Conservation (phyloP, 2,797 vertebrate species). For the Fistularia commersonii region DNA sequence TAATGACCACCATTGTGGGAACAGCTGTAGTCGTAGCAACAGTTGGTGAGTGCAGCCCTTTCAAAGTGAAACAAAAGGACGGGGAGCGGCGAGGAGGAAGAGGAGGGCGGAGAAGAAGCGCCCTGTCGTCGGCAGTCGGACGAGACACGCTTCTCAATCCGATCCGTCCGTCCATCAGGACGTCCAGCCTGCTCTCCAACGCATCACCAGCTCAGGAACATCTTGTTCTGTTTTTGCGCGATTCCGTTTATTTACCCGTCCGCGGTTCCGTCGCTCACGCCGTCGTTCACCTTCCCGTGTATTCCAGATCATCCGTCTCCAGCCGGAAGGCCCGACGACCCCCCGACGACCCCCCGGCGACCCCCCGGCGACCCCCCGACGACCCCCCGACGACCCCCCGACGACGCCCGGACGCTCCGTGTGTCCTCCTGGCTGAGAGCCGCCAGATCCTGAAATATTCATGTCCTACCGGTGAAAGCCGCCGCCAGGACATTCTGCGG, state of each 20-base stretch:
- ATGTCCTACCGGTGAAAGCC: conserved; percentile 43
- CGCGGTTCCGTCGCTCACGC: no score
- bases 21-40: conserved; percentile 61
- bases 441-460: conserved; percentile 63
- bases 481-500: conserved; percentile 46
- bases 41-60: conserved; percentile 40
- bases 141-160: conserved; percentile 23
- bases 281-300: no score
- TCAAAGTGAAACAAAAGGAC: conserved; percentile 43
- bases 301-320: no score
- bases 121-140: conserved; percentile 36
- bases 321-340: conserved; percentile 14
- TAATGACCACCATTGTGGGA: conserved; percentile 49
- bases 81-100: conserved; percentile 22
- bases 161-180: no score
- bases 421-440: conserved; percentile 30
- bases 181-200: no score
- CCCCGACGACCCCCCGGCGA: conserved; percentile 18
- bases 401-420: conserved; percentile 20
- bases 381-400: conserved; percentile 41
- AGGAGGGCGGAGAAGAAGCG: conserved; percentile 24
- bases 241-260: no score
- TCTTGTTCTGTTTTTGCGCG: no score
- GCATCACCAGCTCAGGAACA: no score
- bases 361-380: conserved; percentile 15